phyloP scores from a whole-genome alignment of 2,797 vertebrate species.

The Tadarida brasiliensis region DNA sequence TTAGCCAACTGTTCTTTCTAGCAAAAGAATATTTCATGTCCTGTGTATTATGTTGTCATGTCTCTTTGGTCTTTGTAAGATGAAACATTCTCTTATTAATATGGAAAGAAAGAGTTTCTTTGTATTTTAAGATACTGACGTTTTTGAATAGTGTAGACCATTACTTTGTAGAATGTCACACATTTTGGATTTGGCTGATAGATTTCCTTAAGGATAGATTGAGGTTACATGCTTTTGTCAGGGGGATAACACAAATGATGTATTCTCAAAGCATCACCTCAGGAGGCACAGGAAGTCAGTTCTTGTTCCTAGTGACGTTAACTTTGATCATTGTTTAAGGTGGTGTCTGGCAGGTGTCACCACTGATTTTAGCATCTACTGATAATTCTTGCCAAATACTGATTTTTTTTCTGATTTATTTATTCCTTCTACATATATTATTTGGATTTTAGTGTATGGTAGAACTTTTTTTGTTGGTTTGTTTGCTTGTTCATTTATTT shows the following conservation, averaged over 20 bases:
- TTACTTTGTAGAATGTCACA: not conserved
- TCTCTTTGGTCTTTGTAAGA: not conserved
- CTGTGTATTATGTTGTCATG: not conserved
- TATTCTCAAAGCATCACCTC: not conserved
- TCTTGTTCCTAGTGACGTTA: not conserved
- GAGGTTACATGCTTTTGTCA: not conserved
- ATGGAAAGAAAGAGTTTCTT: not conserved
- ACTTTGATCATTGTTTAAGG: not conserved
- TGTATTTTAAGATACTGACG: not conserved
- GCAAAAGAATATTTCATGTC: not conserved
- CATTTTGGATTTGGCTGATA: not conserved
- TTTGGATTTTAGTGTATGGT: not conserved
- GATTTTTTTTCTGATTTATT: not conserved
- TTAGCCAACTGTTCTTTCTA: not conserved
- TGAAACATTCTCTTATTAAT: not conserved
- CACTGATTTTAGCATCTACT: not conserved
- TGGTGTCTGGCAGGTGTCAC: not conserved
- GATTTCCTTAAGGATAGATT: not conserved
- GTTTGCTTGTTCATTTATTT: not conserved
- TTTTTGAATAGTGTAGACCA: not conserved
- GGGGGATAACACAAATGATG: not conserved
- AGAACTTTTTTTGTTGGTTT: not conserved
- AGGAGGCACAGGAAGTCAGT: not conserved
- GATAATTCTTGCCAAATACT: not conserved
- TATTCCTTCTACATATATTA: not conserved